These are phyloP conservation scores for Chelonoidis abingdonii DNA, from an alignment of 2,113 vertebrate genomes.

Conservation along the genomic window DNA sequence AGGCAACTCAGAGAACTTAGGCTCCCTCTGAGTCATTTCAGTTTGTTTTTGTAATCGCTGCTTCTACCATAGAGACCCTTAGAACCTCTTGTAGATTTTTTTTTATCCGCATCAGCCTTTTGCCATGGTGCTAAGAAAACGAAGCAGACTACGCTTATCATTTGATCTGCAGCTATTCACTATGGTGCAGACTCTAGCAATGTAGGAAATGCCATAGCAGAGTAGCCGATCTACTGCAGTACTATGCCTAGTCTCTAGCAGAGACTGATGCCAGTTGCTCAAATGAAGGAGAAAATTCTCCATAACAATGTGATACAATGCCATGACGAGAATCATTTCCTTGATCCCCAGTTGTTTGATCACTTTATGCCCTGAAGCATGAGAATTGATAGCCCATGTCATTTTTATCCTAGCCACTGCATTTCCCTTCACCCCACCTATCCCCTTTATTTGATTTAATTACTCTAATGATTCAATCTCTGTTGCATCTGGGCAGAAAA, in stretches of 20 bases:
- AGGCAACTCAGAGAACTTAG: background rate
- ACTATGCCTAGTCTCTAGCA: background rate
- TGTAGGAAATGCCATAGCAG: background rate
- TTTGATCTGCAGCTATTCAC: background rate
- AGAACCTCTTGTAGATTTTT: background rate
- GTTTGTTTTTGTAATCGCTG: background rate
- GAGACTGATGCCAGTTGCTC: accelerated
- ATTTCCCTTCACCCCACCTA: background rate
- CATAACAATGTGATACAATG: background rate
- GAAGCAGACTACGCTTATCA: background rate
- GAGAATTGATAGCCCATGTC: background rate
- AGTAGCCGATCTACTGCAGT: background rate
- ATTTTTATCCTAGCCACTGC: background rate
- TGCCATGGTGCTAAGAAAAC: background rate
- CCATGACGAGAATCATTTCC: background rate
- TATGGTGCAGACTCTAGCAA: background rate
- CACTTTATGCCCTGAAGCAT: background rate
- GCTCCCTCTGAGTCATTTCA: background rate
- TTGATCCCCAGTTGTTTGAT: background rate
- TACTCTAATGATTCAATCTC: background rate
- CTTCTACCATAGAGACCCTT: background rate
- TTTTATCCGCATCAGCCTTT: background rate
- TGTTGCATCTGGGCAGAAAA: background rate
- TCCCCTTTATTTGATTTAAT: slow-evolving; percentile 32
- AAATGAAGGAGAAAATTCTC: background rate